phyloP scores from a whole-genome alignment of 1,140 invertebrate genomes.

The Coenobita brevimanus region DNA sequence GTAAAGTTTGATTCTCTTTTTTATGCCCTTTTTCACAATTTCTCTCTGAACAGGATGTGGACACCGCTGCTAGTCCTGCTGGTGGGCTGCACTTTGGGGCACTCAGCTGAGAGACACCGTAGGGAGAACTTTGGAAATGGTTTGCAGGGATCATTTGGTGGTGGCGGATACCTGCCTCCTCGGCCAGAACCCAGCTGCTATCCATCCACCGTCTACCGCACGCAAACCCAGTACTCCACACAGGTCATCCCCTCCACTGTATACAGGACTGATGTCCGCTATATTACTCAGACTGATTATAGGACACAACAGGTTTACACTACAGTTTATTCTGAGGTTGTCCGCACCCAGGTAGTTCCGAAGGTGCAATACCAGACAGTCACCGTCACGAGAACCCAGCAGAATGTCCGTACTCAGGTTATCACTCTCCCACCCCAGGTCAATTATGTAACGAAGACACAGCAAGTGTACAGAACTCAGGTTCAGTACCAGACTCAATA shows the following conservation, averaged over 20 bases:
- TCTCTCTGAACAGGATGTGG: constrained; percentile 7
- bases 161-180: background rate
- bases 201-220: constrained; percentile 52
- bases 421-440: constrained; percentile 49
- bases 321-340: constrained; percentile 41
- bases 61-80: constrained; percentile 2
- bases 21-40: background rate
- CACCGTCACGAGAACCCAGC: constrained; percentile 39
- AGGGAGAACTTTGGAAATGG: constrained; percentile 8
- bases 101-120: background rate
- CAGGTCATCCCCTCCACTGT: constrained; percentile 46
- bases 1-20: background rate
- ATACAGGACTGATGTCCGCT: constrained; percentile 48
- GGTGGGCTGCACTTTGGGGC: constrained; percentile 25
- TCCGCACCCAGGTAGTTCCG: constrained; percentile 34
- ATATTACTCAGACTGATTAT: constrained; percentile 34
- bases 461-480: constrained; percentile 28
- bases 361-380: constrained; percentile 38
- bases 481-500: constrained; percentile 53
- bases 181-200: constrained; percentile 3
- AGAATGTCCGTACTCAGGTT: constrained; percentile 37
- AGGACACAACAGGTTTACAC: constrained; percentile 38
- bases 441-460: constrained; percentile 56
- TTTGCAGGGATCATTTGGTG: background rate
- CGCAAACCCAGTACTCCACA: constrained; percentile 48